These are phyloP conservation scores for Papilio aristodemus DNA, from an alignment of 1,140 invertebrate genomes.

Conservation along the genomic window DNA sequence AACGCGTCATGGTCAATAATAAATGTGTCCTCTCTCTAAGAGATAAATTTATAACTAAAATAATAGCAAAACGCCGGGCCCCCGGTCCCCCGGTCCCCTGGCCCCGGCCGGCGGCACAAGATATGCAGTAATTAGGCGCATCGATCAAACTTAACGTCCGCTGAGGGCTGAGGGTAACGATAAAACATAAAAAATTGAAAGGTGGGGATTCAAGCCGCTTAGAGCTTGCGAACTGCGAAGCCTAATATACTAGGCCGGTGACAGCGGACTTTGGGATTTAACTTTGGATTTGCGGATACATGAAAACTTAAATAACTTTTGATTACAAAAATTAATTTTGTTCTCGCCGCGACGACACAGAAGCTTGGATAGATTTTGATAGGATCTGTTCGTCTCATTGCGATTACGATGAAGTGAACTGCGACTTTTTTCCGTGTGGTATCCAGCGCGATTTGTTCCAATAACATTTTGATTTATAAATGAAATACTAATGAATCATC, in stretches of 20 bases:
- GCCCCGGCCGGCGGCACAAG: neutral
- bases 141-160: constrained; percentile 45
- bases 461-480: too few species aligned
- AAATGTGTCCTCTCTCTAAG: too few species aligned
- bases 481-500: too few species aligned
- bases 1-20: too few species aligned
- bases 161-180: neutral
- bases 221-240: neutral
- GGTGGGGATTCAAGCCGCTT: neutral
- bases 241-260: neutral
- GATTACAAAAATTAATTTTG: too few species aligned
- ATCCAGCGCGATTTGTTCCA: too few species aligned
- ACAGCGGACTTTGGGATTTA: neutral
- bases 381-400: too few species aligned
- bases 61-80: neutral
- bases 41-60: neutral
- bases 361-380: too few species aligned
- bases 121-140: constrained; percentile 28
- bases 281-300: neutral
- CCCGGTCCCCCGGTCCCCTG: neutral
- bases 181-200: neutral
- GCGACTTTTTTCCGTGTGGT: too few species aligned
- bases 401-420: too few species aligned
- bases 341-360: too few species aligned
- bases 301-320: neutral